Evolutionary conservation across 1,140 invertebrate species (phyloP).

Genomic region (Conus betulinus): DNA sequence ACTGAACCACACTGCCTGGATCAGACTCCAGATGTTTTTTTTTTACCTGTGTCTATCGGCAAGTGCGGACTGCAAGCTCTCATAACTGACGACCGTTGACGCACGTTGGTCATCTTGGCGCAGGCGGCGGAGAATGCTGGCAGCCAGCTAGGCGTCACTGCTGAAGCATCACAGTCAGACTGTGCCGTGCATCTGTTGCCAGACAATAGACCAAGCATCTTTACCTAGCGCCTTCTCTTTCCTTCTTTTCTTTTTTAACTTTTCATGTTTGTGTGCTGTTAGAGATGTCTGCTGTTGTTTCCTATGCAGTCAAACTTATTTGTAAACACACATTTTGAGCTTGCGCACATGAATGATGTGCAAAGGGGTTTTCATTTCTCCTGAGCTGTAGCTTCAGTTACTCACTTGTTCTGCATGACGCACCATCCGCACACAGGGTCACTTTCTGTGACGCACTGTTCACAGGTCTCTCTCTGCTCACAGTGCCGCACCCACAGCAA

Average conservation of each 20-base stretch:
- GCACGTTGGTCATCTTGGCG: slow-evolving; percentile 58
- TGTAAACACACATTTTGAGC: too few species aligned
- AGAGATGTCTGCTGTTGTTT: too few species aligned
- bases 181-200: slow-evolving; percentile 54
- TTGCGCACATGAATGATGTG: too few species aligned
- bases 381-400: neutral
- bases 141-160: slow-evolving; percentile 58
- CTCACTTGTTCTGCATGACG: slow-evolving; percentile 62
- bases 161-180: slow-evolving; percentile 45
- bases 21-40: too few species aligned
- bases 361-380: too few species aligned
- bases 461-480: slow-evolving; percentile 52
- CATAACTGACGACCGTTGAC: slow-evolving; percentile 46
- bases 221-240: too few species aligned
- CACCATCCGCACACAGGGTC: slow-evolving; percentile 70
- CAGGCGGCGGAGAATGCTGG: slow-evolving; percentile 52
- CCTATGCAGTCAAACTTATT: too few species aligned
- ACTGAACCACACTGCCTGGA: too few species aligned
- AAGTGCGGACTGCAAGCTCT: slow-evolving; percentile 44
- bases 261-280: too few species aligned
- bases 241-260: too few species aligned
- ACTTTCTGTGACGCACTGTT: slow-evolving; percentile 52
- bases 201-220: neutral
- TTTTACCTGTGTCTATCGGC: slow-evolving; percentile 41
- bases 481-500: slow-evolving; percentile 59